Evolutionary conservation across 1,140 invertebrate genomes (phyloP), one percentile per base, ranked within the genome.

Genomic region (Triops cancriformis): DNA sequence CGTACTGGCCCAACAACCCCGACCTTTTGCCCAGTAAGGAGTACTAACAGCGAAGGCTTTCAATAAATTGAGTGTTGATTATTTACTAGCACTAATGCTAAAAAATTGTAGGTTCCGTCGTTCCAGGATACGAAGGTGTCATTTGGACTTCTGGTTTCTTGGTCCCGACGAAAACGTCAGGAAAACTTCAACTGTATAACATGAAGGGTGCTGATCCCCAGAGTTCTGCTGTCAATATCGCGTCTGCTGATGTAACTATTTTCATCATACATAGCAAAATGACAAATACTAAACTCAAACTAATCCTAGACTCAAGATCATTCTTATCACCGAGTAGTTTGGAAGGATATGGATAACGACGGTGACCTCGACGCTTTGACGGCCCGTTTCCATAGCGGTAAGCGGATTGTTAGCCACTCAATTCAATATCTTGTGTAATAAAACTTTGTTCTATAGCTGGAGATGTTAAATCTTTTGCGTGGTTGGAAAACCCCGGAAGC

Each of bases 261-360:
- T 14, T 6, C 27, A 77, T 27, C 1, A 23, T 41, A 72, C 18
- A 28, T 42, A 72, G 23, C 26, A 28, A 64, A 51, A 37, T 7
- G 76, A 10, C 9, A 78, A 18, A 12, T 7, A 28, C 27, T 72
- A 37, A n/a, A 37, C 31, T 37, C 7, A 37, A 37, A 37, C 7
- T 37, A 2, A 18, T 79, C 51, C 11, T 72, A 74, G 79, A 78
- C 73, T 18, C 76, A 78, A 41, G 80, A 82, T 31, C 86, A 84
- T 83, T 85, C 86, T 43, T 86, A 86, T 77, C 86, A 86, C 79
- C 82, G 84, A 4, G 85, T 85, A 6, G 7, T 82, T 18, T 86
- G 85, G 84, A 82, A 83, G 76, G 86, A 86, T 77, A 85, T 86
- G 84, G 84, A 86, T 77, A 80, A 81, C 10, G 86, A 86, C 78